Base-by-base conservation (phyloP, 64 coral and sea anemone species). In the Cladopsammia gracilis region DNA sequence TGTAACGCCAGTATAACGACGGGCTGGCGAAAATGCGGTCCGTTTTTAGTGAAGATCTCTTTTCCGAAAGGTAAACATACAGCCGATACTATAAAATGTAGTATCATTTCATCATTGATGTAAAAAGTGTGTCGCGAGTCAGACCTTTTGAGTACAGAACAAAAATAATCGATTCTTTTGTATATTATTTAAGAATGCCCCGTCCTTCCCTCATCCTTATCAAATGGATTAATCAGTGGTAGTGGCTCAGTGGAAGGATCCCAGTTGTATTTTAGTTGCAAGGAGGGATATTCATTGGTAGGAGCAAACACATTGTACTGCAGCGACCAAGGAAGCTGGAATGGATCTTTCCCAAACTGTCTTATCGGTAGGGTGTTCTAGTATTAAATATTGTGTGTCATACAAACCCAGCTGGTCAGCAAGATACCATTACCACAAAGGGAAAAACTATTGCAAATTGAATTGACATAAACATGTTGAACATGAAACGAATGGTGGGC, bases 141-240 rank as follows among this genome's bases (percentile, higher is more conserved):
- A 34, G 34, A 34, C 34, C 34, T 19, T 64, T 3, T 18, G 0
- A 19, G 19, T 64, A 19, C 2, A n/a, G 20, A 4, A 20, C 2
- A 20, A 7, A 22, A 53, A 6, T 24, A 11, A 14, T 46, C 0
- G 1, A 5, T 25, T 54, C 65, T 68, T 66, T 23, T 12, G 12
- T 46, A 23, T 48, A 23, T 51, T 49, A 3, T n/a, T 57, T 11
- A 12, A 84, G 80, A 84, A 68, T 84, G 80, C 10, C 80, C 80
- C 10, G 60, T 15, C 8, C 62, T 84, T 52, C 80, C 61, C 8
- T 84, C 20, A 44, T 69, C 43, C 0, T 67, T 84, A 25, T 46
- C 61, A 68, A 84, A 84, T 52, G 80, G 80, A n/a, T 84, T 84
- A 1, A 22, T 84, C 19, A 51, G 14, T 64, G 80, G 80, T 13